Percentiles rank a stretch among this genome's conserved stretches.
Evolutionary conservation across 1,140 invertebrate genomes (phyloP).

Genomic region (Pseudomyrmex cubaensis): DNA sequence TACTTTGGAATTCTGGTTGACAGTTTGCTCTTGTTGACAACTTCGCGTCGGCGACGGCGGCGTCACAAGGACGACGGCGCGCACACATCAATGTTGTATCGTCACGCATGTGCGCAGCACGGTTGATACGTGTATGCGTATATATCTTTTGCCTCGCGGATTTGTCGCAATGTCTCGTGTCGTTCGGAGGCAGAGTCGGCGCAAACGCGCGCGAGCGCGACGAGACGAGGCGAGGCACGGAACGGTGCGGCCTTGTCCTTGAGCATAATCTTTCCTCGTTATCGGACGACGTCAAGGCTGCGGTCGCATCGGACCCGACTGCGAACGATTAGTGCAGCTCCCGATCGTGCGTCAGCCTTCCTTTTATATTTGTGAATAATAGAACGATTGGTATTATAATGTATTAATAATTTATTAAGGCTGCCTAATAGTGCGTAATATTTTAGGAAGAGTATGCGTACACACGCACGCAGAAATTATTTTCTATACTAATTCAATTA

Average conservation of each 20-base stretch:
- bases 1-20: conserved; percentile 45
- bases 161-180: conserved; percentile 66
- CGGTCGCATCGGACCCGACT: conserved; percentile 69
- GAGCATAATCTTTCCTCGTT: conserved; percentile 83
- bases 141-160: conserved; percentile 58
- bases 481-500: not conserved
- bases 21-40: conserved; percentile 65
- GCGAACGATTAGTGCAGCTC: conserved; percentile 64
- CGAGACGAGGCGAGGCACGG: conserved; percentile 29
- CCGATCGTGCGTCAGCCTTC: conserved; percentile 68
- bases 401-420: not conserved
- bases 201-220: conserved; percentile 29
- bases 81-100: conserved; percentile 47
- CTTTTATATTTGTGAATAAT: conserved; percentile 72
- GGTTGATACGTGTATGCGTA: conserved; percentile 39
- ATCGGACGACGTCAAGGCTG: conserved; percentile 81
- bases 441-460: not conserved
- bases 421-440: not conserved
- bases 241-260: conserved; percentile 81
- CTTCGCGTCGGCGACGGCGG: conserved; percentile 16
- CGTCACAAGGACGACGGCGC: conserved; percentile 59
- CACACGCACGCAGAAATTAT: not conserved
- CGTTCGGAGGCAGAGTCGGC: conserved; percentile 33
- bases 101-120: conserved; percentile 47
- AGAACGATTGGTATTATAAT: conserved; percentile 13